These are phyloP conservation scores for Drosophila carrolli DNA, from an alignment of 1,140 invertebrate genomes.

Conservation along the genomic window DNA sequence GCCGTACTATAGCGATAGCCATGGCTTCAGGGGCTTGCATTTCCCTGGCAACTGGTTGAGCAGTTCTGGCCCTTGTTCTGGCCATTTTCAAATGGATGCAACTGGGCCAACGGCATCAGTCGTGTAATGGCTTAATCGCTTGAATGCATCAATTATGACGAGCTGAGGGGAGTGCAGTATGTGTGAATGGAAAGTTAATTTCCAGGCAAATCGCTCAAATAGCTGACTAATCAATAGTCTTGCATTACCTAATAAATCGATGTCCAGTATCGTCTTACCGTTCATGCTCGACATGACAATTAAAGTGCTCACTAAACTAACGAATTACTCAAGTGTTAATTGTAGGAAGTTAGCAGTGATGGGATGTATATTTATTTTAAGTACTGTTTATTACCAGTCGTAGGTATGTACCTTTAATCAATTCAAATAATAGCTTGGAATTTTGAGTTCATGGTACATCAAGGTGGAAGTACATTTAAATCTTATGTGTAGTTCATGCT, in stretches of 20 bases:
- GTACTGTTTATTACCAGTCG: background rate
- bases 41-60: conserved; percentile 12
- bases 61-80: conserved; percentile 5
- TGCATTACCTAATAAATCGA: conserved; percentile 10
- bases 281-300: conserved; percentile 9
- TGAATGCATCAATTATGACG: conserved; percentile 34
- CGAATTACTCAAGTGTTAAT: conserved; percentile 18
- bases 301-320: background rate
- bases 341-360: conserved; percentile 15
- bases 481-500: no score
- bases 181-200: conserved; percentile 13
- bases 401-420: background rate
- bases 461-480: no score
- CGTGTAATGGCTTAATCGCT: conserved; percentile 42
- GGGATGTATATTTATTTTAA: background rate
- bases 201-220: conserved; percentile 15
- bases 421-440: no score
- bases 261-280: background rate
- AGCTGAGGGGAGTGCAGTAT: background rate
- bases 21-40: conserved; percentile 10
- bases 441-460: no score
- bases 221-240: conserved; percentile 5
- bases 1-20: background rate
- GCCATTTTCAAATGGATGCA: conserved; percentile 16
- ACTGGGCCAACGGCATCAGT: conserved; percentile 32